Percentiles rank a stretch among this genome's conserved stretches.
phyloP scores from a whole-genome alignment of 2,797 vertebrate species.

The Moxostoma hubbsi region DNA sequence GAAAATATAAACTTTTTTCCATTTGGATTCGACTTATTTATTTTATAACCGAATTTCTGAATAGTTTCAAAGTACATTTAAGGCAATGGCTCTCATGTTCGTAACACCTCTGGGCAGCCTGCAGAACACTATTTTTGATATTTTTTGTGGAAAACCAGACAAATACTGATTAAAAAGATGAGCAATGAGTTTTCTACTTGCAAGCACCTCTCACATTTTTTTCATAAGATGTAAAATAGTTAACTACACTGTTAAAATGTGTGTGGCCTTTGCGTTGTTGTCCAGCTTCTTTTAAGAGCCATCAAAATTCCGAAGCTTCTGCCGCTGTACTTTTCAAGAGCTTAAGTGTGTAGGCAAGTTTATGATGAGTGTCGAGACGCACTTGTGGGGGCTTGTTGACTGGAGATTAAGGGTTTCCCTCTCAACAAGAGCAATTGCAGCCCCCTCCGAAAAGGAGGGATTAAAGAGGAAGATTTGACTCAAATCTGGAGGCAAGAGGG shows the following conservation, averaged over 20 bases:
- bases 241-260: background rate
- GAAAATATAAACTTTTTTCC: no score
- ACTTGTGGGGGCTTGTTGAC: conserved; percentile 32
- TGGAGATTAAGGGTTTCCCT: conserved; percentile 46
- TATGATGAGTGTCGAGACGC: conserved; percentile 13
- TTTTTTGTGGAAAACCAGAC: no score
- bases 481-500: conserved; percentile 31
- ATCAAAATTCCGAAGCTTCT: background rate
- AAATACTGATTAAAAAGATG: no score
- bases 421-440: conserved; percentile 31
- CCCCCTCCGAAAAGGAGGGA: conserved; percentile 41
- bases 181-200: no score
- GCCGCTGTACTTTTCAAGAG: conserved; percentile 21
- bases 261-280: background rate
- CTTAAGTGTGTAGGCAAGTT: conserved; percentile 27
- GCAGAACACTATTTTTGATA: no score
- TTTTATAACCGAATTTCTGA: no score
- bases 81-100: no score
- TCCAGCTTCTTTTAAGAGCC: background rate
- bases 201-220: no score
- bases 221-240: no score
- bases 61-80: no score
- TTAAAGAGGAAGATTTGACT: conserved; percentile 47
- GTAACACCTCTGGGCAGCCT: no score
- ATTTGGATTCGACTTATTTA: no score